Evolutionary conservation across 2,113 vertebrate genomes (phyloP).

Genomic region (Brienomyrus longianalis): DNA sequence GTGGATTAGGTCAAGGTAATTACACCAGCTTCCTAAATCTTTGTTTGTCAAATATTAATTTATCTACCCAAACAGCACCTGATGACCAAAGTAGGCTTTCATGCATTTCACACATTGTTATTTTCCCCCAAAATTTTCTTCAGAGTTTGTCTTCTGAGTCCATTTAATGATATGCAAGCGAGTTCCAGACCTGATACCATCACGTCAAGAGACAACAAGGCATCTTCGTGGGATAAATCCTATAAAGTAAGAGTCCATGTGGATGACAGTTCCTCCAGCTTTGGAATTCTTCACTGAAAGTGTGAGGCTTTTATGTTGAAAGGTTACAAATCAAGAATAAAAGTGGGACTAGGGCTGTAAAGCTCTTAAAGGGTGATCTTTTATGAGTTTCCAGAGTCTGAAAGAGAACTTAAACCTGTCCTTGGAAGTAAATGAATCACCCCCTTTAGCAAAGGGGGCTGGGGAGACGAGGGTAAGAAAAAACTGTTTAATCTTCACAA

Average conservation of each 20-base stretch:
- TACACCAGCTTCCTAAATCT: background rate
- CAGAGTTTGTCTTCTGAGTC: background rate
- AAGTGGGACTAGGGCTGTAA: constrained; percentile 6
- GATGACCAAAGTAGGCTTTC: background rate
- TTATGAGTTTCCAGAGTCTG: constrained; percentile 10
- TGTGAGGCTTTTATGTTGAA: constrained; percentile 6
- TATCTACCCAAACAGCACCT: background rate
- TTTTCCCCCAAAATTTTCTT: background rate
- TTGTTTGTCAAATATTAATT: background rate
- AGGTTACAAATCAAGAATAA: constrained; percentile 14
- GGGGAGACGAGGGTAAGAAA: constrained; percentile 2
- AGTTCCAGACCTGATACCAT: background rate
- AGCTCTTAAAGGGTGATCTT: constrained; percentile 21
- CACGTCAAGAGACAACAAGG: background rate
- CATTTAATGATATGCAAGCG: background rate
- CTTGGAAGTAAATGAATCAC: constrained; percentile 18
- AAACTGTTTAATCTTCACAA: constrained; percentile 16
- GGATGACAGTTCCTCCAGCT: background rate
- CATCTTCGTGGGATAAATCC: background rate
- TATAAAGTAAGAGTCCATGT: background rate
- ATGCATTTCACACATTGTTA: background rate
- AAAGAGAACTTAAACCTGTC: constrained; percentile 10
- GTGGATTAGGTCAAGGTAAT: background rate
- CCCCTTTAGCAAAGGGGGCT: background rate
- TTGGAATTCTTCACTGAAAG: background rate